These are phyloP conservation scores for Falco novaeseelandiae DNA, from an alignment of 2,797 vertebrate species.

Conservation along the genomic window DNA sequence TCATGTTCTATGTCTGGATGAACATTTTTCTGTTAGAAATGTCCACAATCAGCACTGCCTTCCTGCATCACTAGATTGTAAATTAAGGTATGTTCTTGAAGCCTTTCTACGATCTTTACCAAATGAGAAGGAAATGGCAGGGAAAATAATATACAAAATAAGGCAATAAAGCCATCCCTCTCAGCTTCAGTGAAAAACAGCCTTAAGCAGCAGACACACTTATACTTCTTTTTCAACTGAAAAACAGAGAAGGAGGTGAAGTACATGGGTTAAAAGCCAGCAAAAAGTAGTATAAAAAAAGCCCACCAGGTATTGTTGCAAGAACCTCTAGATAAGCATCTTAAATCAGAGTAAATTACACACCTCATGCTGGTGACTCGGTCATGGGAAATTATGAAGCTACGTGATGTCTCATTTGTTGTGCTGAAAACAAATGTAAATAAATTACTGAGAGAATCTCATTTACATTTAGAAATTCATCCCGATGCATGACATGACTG, in stretches of 20 bases:
- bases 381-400: constrained; percentile 87
- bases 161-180: background rate
- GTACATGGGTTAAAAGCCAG: constrained; percentile 25
- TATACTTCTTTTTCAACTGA: background rate
- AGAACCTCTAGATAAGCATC: constrained; percentile 79
- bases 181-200: background rate
- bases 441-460: constrained; percentile 84
- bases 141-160: background rate
- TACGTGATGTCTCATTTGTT: constrained; percentile 85
- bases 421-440: constrained; percentile 86
- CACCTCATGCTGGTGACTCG: constrained; percentile 81
- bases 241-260: background rate
- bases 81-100: background rate
- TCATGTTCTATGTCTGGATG: background rate
- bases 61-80: background rate
- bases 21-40: background rate
- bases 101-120: background rate
- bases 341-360: constrained; percentile 84
- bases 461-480: constrained; percentile 84
- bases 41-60: background rate
- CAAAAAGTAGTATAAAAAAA: constrained; percentile 35
- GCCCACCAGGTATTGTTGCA: constrained; percentile 72
- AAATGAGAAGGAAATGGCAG: background rate
- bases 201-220: background rate
- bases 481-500: constrained; percentile 78